A percentile compares a stretch with the other conserved stretches of the same genome.
Evolutionary conservation across 2,113 vertebrate species (phyloP).

Genomic region (Vidua chalybeata): DNA sequence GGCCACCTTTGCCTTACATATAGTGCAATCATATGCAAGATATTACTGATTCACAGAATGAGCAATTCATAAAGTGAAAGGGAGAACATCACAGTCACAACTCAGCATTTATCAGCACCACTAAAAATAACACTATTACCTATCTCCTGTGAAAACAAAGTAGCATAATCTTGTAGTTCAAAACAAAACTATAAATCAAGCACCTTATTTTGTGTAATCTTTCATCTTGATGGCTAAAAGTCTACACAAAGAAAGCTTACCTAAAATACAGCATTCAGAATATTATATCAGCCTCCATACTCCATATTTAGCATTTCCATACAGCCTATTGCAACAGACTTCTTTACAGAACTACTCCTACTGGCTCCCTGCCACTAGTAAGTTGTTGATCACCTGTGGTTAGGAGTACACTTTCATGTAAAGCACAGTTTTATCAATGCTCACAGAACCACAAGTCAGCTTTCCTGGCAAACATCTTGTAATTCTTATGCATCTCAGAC

Average conservation of each 20-base stretch:
- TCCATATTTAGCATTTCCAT: not conserved
- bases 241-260: not conserved
- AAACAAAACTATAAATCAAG: not conserved
- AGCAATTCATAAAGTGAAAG: not conserved
- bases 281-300: not conserved
- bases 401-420: not conserved
- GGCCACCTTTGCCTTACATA: not conserved
- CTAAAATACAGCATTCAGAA: not conserved
- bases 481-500: not conserved
- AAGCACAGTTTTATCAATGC: not conserved
- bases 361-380: not conserved
- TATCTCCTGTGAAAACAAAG: not conserved
- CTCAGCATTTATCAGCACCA: not conserved
- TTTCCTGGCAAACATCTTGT: not conserved
- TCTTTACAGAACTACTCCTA: not conserved
- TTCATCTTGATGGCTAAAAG: not conserved
- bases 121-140: not conserved
- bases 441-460: not conserved
- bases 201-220: not conserved
- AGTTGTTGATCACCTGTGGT: not conserved
- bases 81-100: not conserved
- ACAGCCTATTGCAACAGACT: not conserved
- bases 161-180: not conserved
- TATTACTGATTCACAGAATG: not conserved
- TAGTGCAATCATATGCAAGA: not conserved